Percentiles rank a stretch among this genome's conserved stretches.
Evolutionary conservation across 2,888 invertebrate species (phyloP).

Genomic region (Rutpela maculata): DNA sequence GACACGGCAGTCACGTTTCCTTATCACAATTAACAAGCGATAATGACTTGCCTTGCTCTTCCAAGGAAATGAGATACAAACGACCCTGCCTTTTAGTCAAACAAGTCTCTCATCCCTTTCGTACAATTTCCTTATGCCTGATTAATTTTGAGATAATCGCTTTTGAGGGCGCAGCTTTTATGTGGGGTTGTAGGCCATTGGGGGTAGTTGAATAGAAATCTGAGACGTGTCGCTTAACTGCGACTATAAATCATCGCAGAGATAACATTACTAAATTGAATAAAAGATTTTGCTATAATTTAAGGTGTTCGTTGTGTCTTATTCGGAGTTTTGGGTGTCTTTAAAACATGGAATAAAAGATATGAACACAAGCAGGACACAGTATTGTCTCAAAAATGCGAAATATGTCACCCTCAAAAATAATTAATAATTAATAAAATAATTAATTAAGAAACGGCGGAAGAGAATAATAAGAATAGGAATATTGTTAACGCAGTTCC

Average conservation of each 20-base stretch:
- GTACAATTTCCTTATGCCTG: neutral
- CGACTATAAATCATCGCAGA: neutral
- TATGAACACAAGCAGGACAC: too few species aligned
- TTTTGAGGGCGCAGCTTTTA: neutral
- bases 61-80: constrained; percentile 23
- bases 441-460: too few species aligned
- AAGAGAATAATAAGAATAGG: too few species aligned
- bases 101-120: constrained; percentile 3
- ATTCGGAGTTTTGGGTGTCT: too few species aligned
- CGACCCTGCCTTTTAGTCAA: constrained; percentile 13
- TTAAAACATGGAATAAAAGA: too few species aligned
- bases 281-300: neutral
- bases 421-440: too few species aligned
- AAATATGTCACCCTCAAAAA: too few species aligned
- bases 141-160: constrained; percentile 4
- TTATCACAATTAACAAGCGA: constrained; percentile 47
- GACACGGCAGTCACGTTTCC: constrained; percentile 29
- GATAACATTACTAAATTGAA: neutral
- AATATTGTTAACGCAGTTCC: too few species aligned
- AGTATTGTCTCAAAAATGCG: too few species aligned
- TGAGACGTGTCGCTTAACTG: neutral
- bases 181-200: neutral
- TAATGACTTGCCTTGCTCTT: constrained; percentile 39
- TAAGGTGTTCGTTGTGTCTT: neutral
- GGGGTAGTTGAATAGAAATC: neutral